These are phyloP conservation scores for Gnathonemus longibarbis DNA, from an alignment of 2,113 vertebrate species.

Conservation along the genomic window DNA sequence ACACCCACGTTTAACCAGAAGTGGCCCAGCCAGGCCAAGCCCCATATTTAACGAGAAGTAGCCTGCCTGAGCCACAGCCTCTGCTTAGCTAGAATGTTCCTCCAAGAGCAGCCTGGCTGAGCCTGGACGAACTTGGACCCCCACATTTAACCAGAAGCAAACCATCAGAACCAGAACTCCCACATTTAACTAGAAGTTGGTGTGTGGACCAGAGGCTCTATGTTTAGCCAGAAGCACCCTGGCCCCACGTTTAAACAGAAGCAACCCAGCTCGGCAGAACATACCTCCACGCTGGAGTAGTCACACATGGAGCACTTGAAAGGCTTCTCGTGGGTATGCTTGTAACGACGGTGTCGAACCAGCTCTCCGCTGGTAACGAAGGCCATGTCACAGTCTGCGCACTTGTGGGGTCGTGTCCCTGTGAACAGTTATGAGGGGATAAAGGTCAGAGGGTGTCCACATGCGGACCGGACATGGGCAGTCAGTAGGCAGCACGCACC, in stretches of 20 bases:
- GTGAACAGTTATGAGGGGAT: conserved; percentile 18
- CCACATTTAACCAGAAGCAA: not conserved
- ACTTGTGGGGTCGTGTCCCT: conserved; percentile 98
- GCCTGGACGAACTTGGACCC: not conserved
- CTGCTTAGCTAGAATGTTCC: not conserved
- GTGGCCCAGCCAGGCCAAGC: not conserved
- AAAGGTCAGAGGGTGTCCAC: not conserved
- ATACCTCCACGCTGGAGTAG: conserved; percentile 79
- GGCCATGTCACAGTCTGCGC: conserved; percentile 95
- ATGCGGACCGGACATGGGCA: not conserved
- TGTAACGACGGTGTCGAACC: conserved; percentile 93
- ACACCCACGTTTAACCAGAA: not conserved
- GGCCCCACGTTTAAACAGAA: not conserved
- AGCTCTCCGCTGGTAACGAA: conserved; percentile 96
- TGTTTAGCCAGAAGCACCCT: not conserved
- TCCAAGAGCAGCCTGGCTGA: not conserved
- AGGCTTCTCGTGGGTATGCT: conserved; percentile 96
- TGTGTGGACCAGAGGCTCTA: not conserved
- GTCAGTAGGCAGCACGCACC: conserved; percentile 50
- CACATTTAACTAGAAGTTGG: not conserved
- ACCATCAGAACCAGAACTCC: not conserved
- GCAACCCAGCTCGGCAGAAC: not conserved
- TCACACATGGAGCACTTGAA: conserved; percentile 99
- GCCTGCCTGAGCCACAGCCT: not conserved
- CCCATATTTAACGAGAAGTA: not conserved